A percentile compares a stretch with the other conserved stretches of the same genome.
phyloP scores from a whole-genome alignment of 2,888 invertebrate genomes.

The Slavum lentiscoides region DNA sequence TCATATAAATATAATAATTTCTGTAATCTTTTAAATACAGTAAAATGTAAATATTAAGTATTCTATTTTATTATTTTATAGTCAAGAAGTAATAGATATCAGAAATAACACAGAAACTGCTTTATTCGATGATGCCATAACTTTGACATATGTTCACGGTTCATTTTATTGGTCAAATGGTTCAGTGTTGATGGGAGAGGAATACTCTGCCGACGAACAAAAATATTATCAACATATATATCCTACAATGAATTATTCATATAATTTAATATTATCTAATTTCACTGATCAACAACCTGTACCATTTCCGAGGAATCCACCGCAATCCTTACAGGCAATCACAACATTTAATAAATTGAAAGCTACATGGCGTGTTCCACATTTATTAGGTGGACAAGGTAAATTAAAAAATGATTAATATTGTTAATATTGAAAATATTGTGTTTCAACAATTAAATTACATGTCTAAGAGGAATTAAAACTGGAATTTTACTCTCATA shows the following conservation, averaged over 20 bases:
- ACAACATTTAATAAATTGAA: conserved; percentile 76
- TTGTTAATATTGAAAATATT: conserved; percentile 56
- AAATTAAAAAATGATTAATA: conserved; percentile 59
- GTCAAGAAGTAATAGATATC: conserved; percentile 72
- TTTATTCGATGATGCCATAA: conserved; percentile 73
- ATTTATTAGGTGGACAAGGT: conserved; percentile 74
- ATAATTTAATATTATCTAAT: conserved; percentile 42
- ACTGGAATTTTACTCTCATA: too few relatives aligned
- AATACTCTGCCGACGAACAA: conserved; percentile 62
- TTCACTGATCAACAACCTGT: conserved; percentile 67
- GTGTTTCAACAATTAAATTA: too few relatives aligned
- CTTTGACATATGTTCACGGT: conserved; percentile 75
- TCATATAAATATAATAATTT: neutral
- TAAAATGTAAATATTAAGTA: neutral
- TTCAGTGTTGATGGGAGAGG: conserved; percentile 75
- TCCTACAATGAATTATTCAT: conserved; percentile 9
- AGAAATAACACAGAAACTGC: conserved; percentile 76
- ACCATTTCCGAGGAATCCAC: conserved; percentile 78
- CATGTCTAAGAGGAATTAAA: too few relatives aligned
- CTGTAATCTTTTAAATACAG: conserved; percentile 55
- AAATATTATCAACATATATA: conserved; percentile 59
- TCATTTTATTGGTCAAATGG: conserved; percentile 88
- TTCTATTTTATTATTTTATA: conserved; percentile 57
- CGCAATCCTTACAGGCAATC: conserved; percentile 78
- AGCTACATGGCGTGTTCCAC: conserved; percentile 81